Base-by-base conservation (phyloP, 64 coral and sea anemone species). In the Catalaphyllia jardinei region DNA sequence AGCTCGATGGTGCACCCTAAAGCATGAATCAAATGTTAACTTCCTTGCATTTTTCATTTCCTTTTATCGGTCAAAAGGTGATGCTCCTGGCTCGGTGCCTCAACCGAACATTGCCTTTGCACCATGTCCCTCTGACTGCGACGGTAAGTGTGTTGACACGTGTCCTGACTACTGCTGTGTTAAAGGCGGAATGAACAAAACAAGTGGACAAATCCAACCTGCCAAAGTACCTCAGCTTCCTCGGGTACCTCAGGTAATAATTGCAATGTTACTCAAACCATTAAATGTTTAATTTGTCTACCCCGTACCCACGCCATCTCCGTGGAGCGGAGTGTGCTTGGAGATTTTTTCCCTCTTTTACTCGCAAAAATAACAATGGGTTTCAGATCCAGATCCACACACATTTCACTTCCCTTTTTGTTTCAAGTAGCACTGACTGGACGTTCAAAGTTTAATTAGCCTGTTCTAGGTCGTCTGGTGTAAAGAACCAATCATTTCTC, bases 91-190 rank as follows among this genome's bases (percentile, higher is more conserved):
- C 31, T 92, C 90, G 1, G 30, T 87, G 54, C 60, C 83, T 52
- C 82, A 78, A 14, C 29, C 62, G 0, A 87, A 79, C 22, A 62
- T 71, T 35, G 8, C 90, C 42, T 79, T 16, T 65, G 28, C 90
- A 31, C 61, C 90, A 22, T 92, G 90, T 60, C 28, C 69, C 11
- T 64, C 72, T 78, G 19, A 62, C 13, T 92, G 90, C 19, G 75
- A 60, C 4, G 90, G 83, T 8, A 80, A 73, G 31, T 92, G 90
- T 25, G 38, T 62, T 2, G 90, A 92, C 31, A 71, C 57, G 7
- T 92, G 90, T 33, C 90, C 90, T 19, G 90, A 92, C 62, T 92
- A 92, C 52, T 92, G 90, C 74, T 92, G 90, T 65, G 86, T 86
- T 8, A 54, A 87, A 17, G 74, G 75, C 16, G 17, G 18, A 33